Evolutionary conservation across 2,888 invertebrate genomes (phyloP), one percentile per base, ranked within the genome.

Genomic region (Zygothrica quintamaculata): DNA sequence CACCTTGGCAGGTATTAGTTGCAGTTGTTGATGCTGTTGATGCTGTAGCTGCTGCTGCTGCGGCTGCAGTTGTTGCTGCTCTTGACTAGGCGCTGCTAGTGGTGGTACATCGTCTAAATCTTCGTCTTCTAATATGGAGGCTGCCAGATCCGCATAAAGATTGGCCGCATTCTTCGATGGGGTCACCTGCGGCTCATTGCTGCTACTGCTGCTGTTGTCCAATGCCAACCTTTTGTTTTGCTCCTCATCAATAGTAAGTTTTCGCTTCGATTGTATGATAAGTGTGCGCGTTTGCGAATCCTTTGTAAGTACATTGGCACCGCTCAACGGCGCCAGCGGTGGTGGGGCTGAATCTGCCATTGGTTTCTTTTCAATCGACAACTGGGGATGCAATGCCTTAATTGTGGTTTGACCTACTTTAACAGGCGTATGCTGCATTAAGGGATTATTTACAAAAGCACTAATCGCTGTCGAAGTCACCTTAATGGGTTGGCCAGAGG

Each of bases 121-220:
- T 88, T 96, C 96, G 77, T 96, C 96, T 87, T 96, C 96, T 12
- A 96, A 92, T 43, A 96, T 95, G 29, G 96, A 96, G 0, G 96
- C 96, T 0, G 96, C 96, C 44, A 96, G 92, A 22, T 96, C 96
- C 0, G 96, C 96, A 87, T 96, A 96, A 16, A 96, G 91, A 90
- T 96, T 96, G 0, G 96, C 96, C 0, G 96, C 96, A 4, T 95
- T 96, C 53, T 96, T 96, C 0, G 96, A 96, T 0, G 91, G 90
- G 9, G 90, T 89, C 3, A 90, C 88, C 26, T 84, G 88, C 0
- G 74, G 16, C 8, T 89, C 89, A 2, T 85, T 85, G 29, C 86
- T 77, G 6, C 15, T 25, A 13, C 29, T 44, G 39, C 3, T 42
- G 26, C 40, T 37, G 25, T 88, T 88, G n/a, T 92, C 91, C 36